Evolutionary conservation across 2,888 invertebrate species (phyloP), one percentile per base, ranked within the genome.

Genomic region (Coecobrya sp.): DNA sequence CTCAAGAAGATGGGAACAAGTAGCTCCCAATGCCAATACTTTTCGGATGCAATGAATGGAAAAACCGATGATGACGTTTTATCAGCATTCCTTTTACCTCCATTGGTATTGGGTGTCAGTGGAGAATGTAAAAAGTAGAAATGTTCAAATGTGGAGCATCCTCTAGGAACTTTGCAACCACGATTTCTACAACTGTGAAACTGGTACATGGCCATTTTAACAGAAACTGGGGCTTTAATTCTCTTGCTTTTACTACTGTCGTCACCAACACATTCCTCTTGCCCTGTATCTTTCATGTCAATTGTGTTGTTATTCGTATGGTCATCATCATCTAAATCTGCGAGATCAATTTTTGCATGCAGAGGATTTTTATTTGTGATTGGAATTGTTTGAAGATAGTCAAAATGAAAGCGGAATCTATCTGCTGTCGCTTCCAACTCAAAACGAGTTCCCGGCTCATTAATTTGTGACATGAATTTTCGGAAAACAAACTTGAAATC

Each of bases 21-120:
- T 10, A 93, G 76, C 68, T 94, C 92, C 94, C 94, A 94, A 68
- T 94, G 94, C 13, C 94, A 93, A 55, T 19, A 59, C 55, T 81
- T 82, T 65, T 59, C 36, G 7, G n/a, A 3, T 70, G 11, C n/a
- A 36, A 68, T 86, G 13, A 25, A 27, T 5, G 76, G 10, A 27
- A 27, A 0, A 25, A 2, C 0, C 36, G 36, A 70, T 19, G n/a
- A 79, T 16, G 8, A 13, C 0, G 16, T 7, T 4, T 22, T 76
- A 19, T 59, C 30, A 42, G 11, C 19, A 45, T 19, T 25, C 8
- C 16, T 22, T 36, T 42, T 25, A 30, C 36, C 13, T 36, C 10
- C 49, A 4, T 45, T 45, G 42, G n/a, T 22, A 42, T 30, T 45
- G 7, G 27, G 1, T 45, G 19, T n/a, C 62, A 45, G 0, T 0